Conservation (phyloP, 1,140 invertebrate species). For the Magallana angulata region DNA sequence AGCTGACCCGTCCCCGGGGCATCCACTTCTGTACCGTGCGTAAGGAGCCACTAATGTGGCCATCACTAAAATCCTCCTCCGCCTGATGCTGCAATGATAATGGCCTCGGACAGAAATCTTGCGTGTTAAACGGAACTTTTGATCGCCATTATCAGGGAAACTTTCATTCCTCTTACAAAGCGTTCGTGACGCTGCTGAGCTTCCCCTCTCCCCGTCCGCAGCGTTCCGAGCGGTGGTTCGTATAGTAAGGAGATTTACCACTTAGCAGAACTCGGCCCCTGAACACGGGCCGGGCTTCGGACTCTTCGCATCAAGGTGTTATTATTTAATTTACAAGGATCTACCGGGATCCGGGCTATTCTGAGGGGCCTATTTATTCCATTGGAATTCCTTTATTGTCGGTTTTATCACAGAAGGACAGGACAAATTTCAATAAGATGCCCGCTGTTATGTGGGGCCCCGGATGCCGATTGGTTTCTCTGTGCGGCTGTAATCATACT, state of each 20-base stretch:
- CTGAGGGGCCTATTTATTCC: constrained; percentile 13
- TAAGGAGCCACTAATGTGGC: neutral
- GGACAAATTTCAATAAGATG: neutral
- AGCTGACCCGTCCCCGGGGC: neutral
- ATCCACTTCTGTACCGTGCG: neutral
- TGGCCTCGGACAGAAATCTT: neutral
- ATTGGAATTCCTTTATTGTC: constrained; percentile 16
- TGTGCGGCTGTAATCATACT: neutral
- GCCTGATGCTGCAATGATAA: neutral
- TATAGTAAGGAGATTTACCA: neutral
- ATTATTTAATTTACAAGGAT: constrained; percentile 21
- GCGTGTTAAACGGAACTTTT: constrained; percentile 5
- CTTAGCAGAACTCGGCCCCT: neutral
- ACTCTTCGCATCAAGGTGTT: neutral
- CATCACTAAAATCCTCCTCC: neutral
- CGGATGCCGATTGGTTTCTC: neutral
- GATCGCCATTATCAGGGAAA: neutral
- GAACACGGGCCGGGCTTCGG: neutral
- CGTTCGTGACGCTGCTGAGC: neutral
- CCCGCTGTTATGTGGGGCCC: neutral
- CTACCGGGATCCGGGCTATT: neutral
- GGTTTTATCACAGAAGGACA: neutral
- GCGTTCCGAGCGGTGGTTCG: neutral
- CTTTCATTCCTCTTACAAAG: neutral
- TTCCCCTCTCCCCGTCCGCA: neutral